Percentiles rank a stretch among this genome's conserved stretches.
Evolutionary conservation across 2,797 vertebrate species (phyloP).

Genomic region (Gymnothorax javanicus): DNA sequence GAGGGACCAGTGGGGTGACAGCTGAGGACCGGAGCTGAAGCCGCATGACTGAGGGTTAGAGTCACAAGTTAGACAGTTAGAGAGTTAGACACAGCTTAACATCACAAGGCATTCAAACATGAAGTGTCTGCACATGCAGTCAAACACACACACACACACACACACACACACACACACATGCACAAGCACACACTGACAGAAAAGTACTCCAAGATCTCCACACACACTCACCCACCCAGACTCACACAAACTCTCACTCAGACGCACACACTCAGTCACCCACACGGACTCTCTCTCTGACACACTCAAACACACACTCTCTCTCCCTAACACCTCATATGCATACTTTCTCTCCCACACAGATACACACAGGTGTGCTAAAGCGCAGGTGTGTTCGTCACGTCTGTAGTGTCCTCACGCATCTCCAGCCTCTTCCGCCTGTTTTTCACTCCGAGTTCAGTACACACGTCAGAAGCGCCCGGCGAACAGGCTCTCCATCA

Average conservation of each 20-base stretch:
- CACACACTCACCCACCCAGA: not conserved
- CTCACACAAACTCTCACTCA: not conserved
- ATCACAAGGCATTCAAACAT: not conserved
- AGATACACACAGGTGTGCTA: not conserved
- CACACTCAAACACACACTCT: not conserved
- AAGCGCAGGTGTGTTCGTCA: too few relatives aligned
- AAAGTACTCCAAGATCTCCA: not conserved
- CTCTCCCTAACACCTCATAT: not conserved
- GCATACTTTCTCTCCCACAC: not conserved
- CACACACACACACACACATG: not conserved
- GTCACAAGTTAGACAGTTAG: not conserved
- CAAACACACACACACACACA: not conserved
- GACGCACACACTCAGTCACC: not conserved
- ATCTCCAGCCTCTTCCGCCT: not conserved
- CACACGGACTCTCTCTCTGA: not conserved
- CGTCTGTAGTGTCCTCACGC: not conserved
- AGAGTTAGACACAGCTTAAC: not conserved
- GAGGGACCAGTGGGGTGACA: not conserved
- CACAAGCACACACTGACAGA: not conserved
- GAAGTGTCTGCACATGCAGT: not conserved
- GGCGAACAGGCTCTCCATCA: slow-evolving; percentile 42
- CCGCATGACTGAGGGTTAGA: not conserved
- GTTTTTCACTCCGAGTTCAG: slow-evolving; percentile 9
- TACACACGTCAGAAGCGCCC: not conserved
- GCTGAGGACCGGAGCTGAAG: not conserved